Evolutionary conservation across 2,113 vertebrate species (phyloP).

Genomic region (Edolisoma coerulescens): DNA sequence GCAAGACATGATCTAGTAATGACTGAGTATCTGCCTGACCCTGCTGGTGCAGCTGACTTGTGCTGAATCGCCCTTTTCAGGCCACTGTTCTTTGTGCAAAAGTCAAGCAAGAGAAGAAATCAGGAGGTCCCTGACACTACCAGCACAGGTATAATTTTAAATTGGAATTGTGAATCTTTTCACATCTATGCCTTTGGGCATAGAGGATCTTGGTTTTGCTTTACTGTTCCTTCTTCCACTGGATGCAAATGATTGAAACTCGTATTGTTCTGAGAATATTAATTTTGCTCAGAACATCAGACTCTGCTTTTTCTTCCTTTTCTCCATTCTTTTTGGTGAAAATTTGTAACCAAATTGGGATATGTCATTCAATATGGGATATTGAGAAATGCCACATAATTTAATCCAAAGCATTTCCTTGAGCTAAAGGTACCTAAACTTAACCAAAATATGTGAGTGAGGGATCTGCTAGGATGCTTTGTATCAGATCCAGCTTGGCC

Average conservation of each 20-base stretch:
- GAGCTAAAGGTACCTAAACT: not conserved
- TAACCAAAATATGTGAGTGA: not conserved
- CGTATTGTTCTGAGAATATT: rapidly evolving
- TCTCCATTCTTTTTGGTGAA: not conserved
- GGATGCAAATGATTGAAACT: not conserved
- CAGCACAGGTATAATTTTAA: not conserved
- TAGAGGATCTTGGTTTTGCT: not conserved
- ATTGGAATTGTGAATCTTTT: not conserved
- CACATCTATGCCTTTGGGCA: not conserved
- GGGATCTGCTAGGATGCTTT: not conserved
- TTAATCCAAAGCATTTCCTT: not conserved
- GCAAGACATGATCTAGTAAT: not conserved
- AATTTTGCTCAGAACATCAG: not conserved
- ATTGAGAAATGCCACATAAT: not conserved
- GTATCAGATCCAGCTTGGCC: not conserved
- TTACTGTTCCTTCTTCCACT: not conserved
- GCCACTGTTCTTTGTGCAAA: not conserved
- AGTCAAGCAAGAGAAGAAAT: not conserved
- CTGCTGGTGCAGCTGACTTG: not conserved
- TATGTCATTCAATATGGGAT: not conserved
- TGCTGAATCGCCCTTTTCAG: not conserved
- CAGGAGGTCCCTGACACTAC: not conserved
- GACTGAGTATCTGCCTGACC: not conserved
- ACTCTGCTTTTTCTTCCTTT: not conserved
- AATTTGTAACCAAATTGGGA: not conserved